phyloP scores from a whole-genome alignment of 2,888 invertebrate species.

The Drosophila gaucha region DNA sequence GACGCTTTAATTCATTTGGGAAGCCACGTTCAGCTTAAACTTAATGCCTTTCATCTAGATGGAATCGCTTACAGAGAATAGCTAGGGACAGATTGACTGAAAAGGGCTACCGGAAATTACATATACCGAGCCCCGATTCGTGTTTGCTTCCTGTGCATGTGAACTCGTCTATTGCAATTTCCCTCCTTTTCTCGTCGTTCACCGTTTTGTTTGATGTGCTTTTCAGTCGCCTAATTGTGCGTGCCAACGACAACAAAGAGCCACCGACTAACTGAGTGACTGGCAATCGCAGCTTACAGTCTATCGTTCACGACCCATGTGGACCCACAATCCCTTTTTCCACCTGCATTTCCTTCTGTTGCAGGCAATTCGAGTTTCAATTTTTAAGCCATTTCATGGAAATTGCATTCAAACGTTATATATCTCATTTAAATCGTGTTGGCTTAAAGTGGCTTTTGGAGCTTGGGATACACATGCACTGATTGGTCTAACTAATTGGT shows the following conservation, averaged over 20 bases:
- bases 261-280: constrained; percentile 11
- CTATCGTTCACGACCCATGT: not conserved
- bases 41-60: not conserved
- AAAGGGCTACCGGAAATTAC: constrained; percentile 21
- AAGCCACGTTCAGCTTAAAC: not conserved
- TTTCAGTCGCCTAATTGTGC: constrained; percentile 64
- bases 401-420: constrained; percentile 20
- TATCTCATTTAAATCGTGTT: not conserved
- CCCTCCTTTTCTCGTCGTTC: constrained; percentile 10
- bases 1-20: not conserved
- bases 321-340: constrained; percentile 10
- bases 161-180: constrained; percentile 16
- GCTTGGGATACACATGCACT: not conserved
- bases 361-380: not conserved
- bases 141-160: constrained; percentile 19
- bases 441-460: not conserved
- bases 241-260: constrained; percentile 49
- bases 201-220: constrained; percentile 40
- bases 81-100: not conserved
- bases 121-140: constrained; percentile 17
- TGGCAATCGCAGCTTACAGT: constrained; percentile 6
- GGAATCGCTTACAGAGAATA: not conserved
- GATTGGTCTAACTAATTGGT: not conserved
- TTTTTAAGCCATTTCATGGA: constrained; percentile 8
- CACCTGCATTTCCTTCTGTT: constrained; percentile 12